Percentiles rank a stretch among this genome's conserved stretches.
Evolutionary conservation across 2,113 vertebrate species (phyloP).

Genomic region (Merops nubicus): DNA sequence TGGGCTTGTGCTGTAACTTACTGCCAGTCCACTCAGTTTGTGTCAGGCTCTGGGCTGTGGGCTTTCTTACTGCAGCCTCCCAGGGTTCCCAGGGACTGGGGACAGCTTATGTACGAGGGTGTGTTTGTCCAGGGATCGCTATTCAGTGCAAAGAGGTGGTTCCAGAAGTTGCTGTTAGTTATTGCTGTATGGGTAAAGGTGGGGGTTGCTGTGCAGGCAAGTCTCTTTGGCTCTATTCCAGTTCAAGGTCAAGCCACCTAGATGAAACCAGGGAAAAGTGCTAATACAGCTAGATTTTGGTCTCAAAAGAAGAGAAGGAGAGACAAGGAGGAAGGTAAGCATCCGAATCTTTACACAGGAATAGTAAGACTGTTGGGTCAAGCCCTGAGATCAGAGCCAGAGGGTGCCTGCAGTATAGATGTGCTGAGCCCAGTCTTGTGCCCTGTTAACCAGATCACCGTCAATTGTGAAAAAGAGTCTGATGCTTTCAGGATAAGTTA

Average conservation of each 20-base stretch:
- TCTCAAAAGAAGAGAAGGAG: not conserved
- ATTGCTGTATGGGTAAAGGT: not conserved
- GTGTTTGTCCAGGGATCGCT: not conserved
- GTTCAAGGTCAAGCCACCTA: not conserved
- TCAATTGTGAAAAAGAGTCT: not conserved
- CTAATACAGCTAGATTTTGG: not conserved
- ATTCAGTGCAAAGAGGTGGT: not conserved
- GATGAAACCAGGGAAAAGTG: not conserved
- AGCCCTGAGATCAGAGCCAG: not conserved
- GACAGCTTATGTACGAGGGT: not conserved
- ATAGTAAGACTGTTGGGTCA: not conserved
- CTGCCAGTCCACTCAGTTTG: not conserved
- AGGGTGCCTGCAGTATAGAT: not conserved
- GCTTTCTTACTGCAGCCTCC: not conserved
- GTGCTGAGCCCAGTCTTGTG: not conserved
- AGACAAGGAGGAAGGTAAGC: not conserved
- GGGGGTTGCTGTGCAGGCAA: not conserved
- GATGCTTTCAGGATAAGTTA: conserved; percentile 39
- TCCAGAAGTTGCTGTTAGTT: not conserved
- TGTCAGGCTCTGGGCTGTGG: not conserved
- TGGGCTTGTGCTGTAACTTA: not conserved
- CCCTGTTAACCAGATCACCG: not conserved
- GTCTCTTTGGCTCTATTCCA: not conserved
- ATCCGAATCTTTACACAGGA: not conserved
- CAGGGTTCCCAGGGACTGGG: not conserved